These are phyloP conservation scores for Momotus momota DNA, from an alignment of 2,797 vertebrate species.

Conservation along the genomic window DNA sequence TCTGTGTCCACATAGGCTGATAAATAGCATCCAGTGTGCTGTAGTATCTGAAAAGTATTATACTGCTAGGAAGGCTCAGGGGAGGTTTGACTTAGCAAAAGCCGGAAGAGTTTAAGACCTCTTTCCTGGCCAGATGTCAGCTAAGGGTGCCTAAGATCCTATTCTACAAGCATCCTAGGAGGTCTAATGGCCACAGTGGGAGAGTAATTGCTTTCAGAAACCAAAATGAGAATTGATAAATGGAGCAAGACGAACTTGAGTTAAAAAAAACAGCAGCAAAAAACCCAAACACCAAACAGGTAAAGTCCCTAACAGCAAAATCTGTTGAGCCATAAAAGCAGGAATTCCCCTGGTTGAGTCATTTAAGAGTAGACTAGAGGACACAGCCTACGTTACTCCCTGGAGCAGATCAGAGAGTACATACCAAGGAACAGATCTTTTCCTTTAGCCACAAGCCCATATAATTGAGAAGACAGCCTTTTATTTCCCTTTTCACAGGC, in stretches of 20 bases:
- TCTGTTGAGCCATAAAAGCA: not conserved
- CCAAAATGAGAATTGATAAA: conserved; percentile 23
- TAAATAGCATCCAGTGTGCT: not conserved
- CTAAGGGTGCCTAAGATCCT: not conserved
- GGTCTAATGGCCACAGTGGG: conserved; percentile 13
- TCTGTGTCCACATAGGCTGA: not conserved
- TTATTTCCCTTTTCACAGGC: not conserved
- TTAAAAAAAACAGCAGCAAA: not conserved
- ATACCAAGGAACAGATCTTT: not conserved
- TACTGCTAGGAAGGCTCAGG: not conserved
- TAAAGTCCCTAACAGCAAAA: conserved; percentile 11
- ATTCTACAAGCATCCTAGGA: conserved; percentile 12
- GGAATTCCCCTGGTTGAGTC: not conserved
- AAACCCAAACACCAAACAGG: not conserved
- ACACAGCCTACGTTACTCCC: not conserved
- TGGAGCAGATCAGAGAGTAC: not conserved
- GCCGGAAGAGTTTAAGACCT: not conserved
- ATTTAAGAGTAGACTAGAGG: not conserved
- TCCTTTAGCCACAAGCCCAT: not conserved
- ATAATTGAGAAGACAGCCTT: not conserved
- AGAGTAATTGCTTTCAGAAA: conserved; percentile 40
- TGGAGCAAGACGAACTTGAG: conserved; percentile 12
- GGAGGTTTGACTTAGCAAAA: not conserved
- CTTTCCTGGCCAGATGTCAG: not conserved
- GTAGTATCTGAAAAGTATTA: not conserved